Base-by-base conservation (phyloP, 2,113 vertebrate species). In the Helogale parvula region DNA sequence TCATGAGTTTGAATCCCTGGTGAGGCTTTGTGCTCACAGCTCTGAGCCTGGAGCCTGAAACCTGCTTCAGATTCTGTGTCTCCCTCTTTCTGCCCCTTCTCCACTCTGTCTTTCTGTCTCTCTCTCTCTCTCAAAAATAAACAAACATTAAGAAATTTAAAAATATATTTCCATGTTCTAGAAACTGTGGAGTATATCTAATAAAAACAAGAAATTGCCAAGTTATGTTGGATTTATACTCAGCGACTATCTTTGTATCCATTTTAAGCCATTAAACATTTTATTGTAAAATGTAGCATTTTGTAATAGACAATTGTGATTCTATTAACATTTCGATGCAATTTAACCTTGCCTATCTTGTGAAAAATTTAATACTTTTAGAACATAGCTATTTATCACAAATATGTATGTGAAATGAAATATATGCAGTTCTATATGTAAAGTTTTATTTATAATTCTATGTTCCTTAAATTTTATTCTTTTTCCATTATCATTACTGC, bases 241-340 rank as follows among this genome's bases (percentile, higher is more conserved):
- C 23, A 5, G 41, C 66, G 2, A 15, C 19, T 71, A n/a, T 9
- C 3, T 80, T 66, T 94, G 23, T 86, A 11, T n/a, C 3, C 38
- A 4, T 80, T 80, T 50, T 35, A 54, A 91, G 3, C 1, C 29
- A 79, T 52, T 69, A 33, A 31, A 21, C 7, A 87, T 66, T 38
- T 88, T 71, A 5, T 38, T 94, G 1, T 33, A 47, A 86, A 72
- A 41, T 31, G 1, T 10, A 54, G 33, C 1, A 21, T 65, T 93
- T 68, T 86, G 1, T 60, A 76, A 14, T 9, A 88, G 9, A 60
- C 23, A n/a, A 11, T 31, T 77, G 57, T 71, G 8, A 63, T 52
- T 93, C 85, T 91, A 41, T 94, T 89, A 93, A 72, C 81, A 93
- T 16, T n/a, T 89, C 76, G 9, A 60, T 21, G 60, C 33, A 72